Conservation (phyloP, 2,113 vertebrate genomes). For the Ginglymostoma cirratum region DNA sequence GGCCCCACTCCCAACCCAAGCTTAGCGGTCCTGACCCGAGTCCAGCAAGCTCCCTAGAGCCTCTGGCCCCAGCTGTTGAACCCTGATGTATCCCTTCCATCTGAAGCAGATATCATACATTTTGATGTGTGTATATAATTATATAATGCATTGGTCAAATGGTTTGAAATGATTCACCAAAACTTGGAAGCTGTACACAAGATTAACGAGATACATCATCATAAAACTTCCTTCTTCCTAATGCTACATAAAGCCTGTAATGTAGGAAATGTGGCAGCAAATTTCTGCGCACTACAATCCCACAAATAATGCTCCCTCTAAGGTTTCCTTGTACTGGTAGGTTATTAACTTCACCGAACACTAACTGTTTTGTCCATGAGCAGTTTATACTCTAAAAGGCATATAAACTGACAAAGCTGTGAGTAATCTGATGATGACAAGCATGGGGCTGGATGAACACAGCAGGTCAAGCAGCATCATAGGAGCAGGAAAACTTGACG, state of each 20-base stretch:
- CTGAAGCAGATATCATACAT: no score
- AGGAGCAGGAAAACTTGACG: no score
- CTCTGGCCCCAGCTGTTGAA: no score
- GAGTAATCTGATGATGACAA: not conserved
- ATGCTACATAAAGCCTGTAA: not conserved
- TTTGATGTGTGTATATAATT: not conserved
- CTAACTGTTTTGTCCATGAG: not conserved
- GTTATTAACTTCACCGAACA: not conserved
- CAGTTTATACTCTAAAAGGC: not conserved
- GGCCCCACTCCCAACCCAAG: no score
- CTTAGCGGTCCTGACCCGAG: no score
- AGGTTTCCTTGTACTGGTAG: not conserved
- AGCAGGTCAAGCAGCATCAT: no score
- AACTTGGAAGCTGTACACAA: not conserved
- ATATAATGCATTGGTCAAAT: not conserved
- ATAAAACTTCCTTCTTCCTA: not conserved
- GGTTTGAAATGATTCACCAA: not conserved
- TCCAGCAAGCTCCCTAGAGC: no score
- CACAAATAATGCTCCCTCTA: not conserved
- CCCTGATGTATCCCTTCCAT: no score
- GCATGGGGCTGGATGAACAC: no score
- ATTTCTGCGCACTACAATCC: not conserved
- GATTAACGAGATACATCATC: not conserved
- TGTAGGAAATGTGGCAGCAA: not conserved
- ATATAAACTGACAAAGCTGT: not conserved